Evolutionary conservation across 2,888 invertebrate species (phyloP), one percentile per base, ranked within the genome.

Genomic region (Agonopterix subpropinquella): DNA sequence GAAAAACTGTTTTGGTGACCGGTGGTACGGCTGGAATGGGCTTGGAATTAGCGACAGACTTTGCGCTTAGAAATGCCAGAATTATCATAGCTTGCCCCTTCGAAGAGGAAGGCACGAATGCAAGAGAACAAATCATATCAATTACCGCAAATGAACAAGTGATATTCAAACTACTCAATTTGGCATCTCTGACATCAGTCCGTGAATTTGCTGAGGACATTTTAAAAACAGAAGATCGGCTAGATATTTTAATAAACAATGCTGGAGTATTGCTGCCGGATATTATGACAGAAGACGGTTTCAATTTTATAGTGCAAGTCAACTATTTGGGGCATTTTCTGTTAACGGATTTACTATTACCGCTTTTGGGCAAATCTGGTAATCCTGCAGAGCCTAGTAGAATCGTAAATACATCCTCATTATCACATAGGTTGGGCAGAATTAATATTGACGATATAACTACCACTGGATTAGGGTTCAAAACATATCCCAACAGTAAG

Each of bases 291-390:
- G 92, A 92, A 64, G 96, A 97, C 67, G 95, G 93, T 0, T 76
- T 97, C 47, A 96, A 96, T 71, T 77, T 92, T 55, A 94, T 94
- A 1, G 94, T 96, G 92, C 96, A 94, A 8, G 95, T 96, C 2
- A 97, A 97, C 74, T 94, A 96, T 65, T 95, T 94, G 73, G 97
- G 97, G 0, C 96, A 95, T 18, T 97, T 97, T 71, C 86, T 98
- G 37, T 84, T 75, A 3, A 74, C 72, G 0, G 49, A 64, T 1
- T 56, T 74, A 2, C 53, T 75, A 2, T 44, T 73, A 2, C 73
- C 74, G 3, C 57, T 74, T 36, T 36, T 75, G 15, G 66, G 64
- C 35, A 67, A 63, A 39, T 43, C 51, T 9, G 51, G 51, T 11
- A 46, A 11, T 8, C 11, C 10, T 3, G 59, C 67, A 1, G 52